Evolutionary conservation across 2,797 vertebrate species (phyloP).

Genomic region (Poecilia picta): DNA sequence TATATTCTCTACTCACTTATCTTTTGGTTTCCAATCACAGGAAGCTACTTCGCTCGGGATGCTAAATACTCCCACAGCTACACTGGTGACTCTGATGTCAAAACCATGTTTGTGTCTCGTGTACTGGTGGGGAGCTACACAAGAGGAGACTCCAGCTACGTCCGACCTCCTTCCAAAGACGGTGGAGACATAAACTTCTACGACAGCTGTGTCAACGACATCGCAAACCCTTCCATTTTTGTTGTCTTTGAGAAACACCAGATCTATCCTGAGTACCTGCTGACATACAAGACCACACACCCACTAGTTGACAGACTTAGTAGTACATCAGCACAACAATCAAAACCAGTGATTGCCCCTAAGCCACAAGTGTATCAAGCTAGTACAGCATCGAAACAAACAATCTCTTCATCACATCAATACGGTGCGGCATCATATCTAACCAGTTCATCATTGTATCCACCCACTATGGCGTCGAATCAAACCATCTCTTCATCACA

Average conservation of each 20-base stretch:
- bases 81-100: constrained; percentile 61
- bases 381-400: no score
- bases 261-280: constrained; percentile 81
- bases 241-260: constrained; percentile 82
- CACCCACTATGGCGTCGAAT: rapidly evolving
- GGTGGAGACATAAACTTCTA: constrained; percentile 65
- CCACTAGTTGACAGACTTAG: rapidly evolving
- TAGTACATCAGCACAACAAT: rapidly evolving
- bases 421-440: rapidly evolving
- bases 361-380: neutral
- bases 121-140: constrained; percentile 89
- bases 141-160: constrained; percentile 74
- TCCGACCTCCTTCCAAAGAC: constrained; percentile 75
- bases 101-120: constrained; percentile 88
- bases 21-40: constrained; percentile 69
- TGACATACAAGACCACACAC: constrained; percentile 63
- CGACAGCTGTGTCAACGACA: constrained; percentile 79
- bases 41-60: constrained; percentile 95
- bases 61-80: constrained; percentile 90
- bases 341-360: neutral
- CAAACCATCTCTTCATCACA: rapidly evolving
- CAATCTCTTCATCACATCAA: neutral
- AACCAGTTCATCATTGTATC: no score
- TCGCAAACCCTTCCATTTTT: constrained; percentile 76
- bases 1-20: neutral